Evolutionary conservation across 1,140 invertebrate species (phyloP), one percentile per base, ranked within the genome.

Genomic region (Ceratitis capitata): DNA sequence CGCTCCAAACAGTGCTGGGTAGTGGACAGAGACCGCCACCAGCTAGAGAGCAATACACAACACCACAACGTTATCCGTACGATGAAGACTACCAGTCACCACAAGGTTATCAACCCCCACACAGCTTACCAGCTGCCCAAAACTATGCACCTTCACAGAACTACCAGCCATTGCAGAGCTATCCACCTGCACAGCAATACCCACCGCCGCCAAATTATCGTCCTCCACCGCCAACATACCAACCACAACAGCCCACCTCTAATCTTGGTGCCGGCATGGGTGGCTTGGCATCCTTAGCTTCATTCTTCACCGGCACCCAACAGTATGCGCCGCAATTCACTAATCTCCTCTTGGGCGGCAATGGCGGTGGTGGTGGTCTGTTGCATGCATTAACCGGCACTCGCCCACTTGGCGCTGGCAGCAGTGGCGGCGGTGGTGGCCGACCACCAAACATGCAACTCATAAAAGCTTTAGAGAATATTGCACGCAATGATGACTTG

Each of bases 401-500:
- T 45, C 51, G n/a, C 35, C 26, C 42, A 7, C 9, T 42, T 23
- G 49, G 26, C 12, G 42, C 29, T 32, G 42, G 61, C 86, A n/a
- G n/a, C n/a, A n/a, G 87, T 86, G 51, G 45, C 12, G 45, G 45
- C 5, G 49, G 85, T 53, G 58, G 86, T 58, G 88, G 87, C 29
- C 85, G 90, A 45, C 91, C 91, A 12, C 86, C 89, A 84, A 91
- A 89, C 87, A 89, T 88, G 87, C 91, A 92, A 88, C 90, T 92
- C 87, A 92, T 92, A 83, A 92, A 93, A 85, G 95, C 95, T 42
- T 90, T 97, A 85, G 93, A 93, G 84, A 95, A 96, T 58, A 95
- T 97, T 86, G 94, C 95, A 83, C 92, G 93, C 87, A 94, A 96
- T 91, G 96, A 97, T 89, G 95, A 96, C 90, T 92, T 95, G 82